phyloP scores from a whole-genome alignment of 2,113 vertebrate genomes.

The Campylorhamphus procurvoides region DNA sequence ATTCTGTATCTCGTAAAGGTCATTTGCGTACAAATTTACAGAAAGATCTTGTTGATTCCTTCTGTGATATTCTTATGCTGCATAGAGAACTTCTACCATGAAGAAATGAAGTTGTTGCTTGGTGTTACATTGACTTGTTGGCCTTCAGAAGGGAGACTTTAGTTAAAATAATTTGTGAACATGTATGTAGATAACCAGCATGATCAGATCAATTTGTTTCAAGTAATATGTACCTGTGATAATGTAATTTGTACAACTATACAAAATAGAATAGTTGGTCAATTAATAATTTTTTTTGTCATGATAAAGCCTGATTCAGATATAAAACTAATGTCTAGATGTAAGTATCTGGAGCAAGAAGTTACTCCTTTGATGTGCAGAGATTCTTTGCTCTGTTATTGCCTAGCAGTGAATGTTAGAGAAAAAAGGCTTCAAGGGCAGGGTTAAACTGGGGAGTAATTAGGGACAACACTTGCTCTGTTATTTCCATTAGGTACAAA shows the following conservation, averaged over 20 bases:
- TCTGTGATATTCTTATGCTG: background rate
- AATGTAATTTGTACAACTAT: background rate
- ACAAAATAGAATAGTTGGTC: background rate
- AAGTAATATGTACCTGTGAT: background rate
- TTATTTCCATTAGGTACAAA: background rate
- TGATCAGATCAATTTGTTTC: background rate
- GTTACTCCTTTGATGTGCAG: background rate
- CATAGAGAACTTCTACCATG: background rate
- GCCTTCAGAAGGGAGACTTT: background rate
- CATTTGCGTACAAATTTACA: background rate
- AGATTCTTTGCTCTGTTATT: accelerated
- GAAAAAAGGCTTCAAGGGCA: background rate
- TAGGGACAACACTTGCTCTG: background rate
- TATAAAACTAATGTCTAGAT: background rate
- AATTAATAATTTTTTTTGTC: background rate
- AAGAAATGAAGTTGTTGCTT: background rate
- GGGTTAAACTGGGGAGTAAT: background rate
- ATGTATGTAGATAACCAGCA: background rate
- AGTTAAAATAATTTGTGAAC: background rate
- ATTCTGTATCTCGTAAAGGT: background rate
- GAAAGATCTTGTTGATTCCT: background rate
- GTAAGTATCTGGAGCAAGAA: background rate
- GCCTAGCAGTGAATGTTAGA: background rate
- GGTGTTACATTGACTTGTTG: background rate
- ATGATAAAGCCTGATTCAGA: background rate